Evolutionary conservation across 2,113 vertebrate genomes (phyloP).

Genomic region (Nerophis lumbriciformis): DNA sequence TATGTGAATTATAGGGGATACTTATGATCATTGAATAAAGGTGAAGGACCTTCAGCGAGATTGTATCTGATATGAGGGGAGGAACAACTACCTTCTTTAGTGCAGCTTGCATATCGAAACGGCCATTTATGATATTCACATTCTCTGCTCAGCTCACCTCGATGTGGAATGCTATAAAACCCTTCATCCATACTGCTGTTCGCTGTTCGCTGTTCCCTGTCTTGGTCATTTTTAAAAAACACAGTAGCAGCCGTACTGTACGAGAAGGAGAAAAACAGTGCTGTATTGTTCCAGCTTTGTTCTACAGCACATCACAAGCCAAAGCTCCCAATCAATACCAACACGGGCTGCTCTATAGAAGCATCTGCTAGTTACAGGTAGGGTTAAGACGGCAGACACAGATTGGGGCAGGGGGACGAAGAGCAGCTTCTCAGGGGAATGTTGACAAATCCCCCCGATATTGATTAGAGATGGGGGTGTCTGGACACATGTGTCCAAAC

Average conservation of each 20-base stretch:
- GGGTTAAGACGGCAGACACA: conserved; percentile 27
- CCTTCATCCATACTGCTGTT: too few relatives aligned
- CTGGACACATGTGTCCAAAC: conserved; percentile 43
- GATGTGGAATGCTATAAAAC: conserved; percentile 1
- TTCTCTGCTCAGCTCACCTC: background rate
- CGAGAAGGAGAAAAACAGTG: background rate
- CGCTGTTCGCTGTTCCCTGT: too few relatives aligned
- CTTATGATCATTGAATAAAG: conserved; percentile 59
- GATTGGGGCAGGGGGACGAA: conserved; percentile 4
- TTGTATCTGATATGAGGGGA: conserved; percentile 52
- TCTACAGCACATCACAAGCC: conserved; percentile 26
- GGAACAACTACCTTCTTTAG: conserved; percentile 40
- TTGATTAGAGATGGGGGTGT: conserved; percentile 52
- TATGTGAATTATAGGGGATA: conserved; percentile 52
- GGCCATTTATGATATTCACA: conserved; percentile 40
- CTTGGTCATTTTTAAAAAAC: too few relatives aligned
- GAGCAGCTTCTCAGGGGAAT: conserved; percentile 28
- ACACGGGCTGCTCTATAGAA: conserved; percentile 2
- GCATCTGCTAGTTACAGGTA: conserved; percentile 27
- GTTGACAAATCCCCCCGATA: conserved; percentile 56
- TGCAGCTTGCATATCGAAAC: conserved; percentile 35
- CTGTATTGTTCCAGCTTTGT: conserved; percentile 12
- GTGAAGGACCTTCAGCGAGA: conserved; percentile 47
- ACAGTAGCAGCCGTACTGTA: too few relatives aligned
- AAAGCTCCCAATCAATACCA: conserved; percentile 33